Base-by-base conservation (phyloP, 2,888 invertebrate genomes). In the Daptonema setosum region DNA sequence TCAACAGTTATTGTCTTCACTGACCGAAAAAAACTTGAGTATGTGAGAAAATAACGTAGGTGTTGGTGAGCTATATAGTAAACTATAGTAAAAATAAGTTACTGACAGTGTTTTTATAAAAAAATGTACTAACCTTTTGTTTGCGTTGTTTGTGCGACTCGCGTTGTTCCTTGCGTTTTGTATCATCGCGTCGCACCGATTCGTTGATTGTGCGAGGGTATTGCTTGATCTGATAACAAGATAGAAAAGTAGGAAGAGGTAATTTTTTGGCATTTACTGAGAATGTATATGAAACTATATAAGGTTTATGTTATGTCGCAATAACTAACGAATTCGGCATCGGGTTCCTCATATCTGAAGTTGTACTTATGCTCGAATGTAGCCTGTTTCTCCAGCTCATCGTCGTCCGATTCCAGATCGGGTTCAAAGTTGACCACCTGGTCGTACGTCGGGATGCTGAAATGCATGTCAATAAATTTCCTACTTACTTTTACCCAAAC, bases 261-360 rank as follows among this genome's bases (percentile, higher is more conserved):
- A 45, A 20, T 17, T 50, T 50, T 17, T 50, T 50, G 14, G 51
- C 17, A 24, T 24, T 24, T 17, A 14, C 25, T 20, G 5, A 24
- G 28, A 17, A 47, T n/a, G n/a, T n/a, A n/a, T n/a, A n/a, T n/a
- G 17, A 45, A 54, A n/a, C 56, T 30, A 60, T 11, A 26, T 47
- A 22, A 29, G 17, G 24, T 54, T n/a, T 55, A 47, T 45, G 1
- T 24, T 26, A 41, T 1, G 25, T 11, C 20, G 28, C 20, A 56
- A 26, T 29, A 41, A 64, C 68, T 63, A 61, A 73, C 74, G 68
- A 74, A 90, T 64, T 90, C 87, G 53, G 82, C 80, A 72, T 93
- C 91, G 0, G 90, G 93, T 72, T 95, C 91, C 72, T 97, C 91
- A 72, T 83, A 95, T 60, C 95, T 79, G 72, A 88, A 91, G 76